Evolutionary conservation across 2,113 vertebrate species (phyloP), one percentile per base, ranked within the genome.

Genomic region (Myrmophylax atrothorax): DNA sequence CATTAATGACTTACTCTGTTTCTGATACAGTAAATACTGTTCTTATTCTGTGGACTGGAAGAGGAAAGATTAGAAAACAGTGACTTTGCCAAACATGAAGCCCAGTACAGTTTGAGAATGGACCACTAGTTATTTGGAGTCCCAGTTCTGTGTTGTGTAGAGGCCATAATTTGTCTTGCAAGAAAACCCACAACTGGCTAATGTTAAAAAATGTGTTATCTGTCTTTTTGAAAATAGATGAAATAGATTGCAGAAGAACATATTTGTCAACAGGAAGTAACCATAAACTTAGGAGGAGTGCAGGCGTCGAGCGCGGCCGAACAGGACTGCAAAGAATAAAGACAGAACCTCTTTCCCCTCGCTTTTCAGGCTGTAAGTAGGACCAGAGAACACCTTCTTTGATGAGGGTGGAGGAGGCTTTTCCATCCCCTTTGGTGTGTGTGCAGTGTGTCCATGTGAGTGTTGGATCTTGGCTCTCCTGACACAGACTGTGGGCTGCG

Each of bases 401-500:
- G 7, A 8, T 11, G 38, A 75, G 26, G 37, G 31, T 12, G 24
- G 38, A 73, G 47, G 55, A 77, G 75, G 19, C 52, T 94, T 84
- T 89, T 78, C 52, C 14, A 3, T 59, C 35, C 15, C 14, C 23
- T 76, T 64, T 40, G 19, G 62, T 37, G 19, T 58, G n/a, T 25
- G 33, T 76, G 59, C 13, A 7, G 40, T 56, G 56, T 73, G 28
- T 87, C 68, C 23, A 16, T 56, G 3, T 3, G 42, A 78, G 14
- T 53, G 37, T 55, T 49, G 17, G 50, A 53, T 53, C 22, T 10
- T 25, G 16, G 6, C n/a, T 91, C 56, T 76, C 22, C 1, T 22
- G 26, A 9, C n/a, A 14, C 18, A 40, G 37, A 7, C 47, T 40
- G 22, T n/a, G 16, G 25, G 26, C 38, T 3, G 7, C 0, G 0